Evolutionary conservation across 1,140 invertebrate genomes (phyloP), one percentile per base, ranked within the genome.

Genomic region (Calosoma granatense): DNA sequence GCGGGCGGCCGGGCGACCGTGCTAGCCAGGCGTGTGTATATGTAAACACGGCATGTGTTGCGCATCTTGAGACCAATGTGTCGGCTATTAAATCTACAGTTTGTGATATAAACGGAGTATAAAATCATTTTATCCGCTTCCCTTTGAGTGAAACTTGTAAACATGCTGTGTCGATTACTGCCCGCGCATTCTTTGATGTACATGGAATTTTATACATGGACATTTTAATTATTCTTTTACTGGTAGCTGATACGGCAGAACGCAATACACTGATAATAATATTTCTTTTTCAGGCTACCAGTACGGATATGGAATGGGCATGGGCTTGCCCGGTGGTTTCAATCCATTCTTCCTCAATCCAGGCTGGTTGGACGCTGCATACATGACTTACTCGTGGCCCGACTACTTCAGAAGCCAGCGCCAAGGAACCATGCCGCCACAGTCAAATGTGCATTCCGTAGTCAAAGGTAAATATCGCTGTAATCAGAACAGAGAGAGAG

Each of bases 321-420:
- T 74, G 1, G 82, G 83, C 22, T 78, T 83, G 67, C 81, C 81
- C 12, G 81, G 79, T 51, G 78, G 77, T 2, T 85, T 85, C 64
- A 84, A 80, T 63, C 83, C 83, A 14, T 85, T 86, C 69, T 71
- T 89, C 19, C 65, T 89, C 15, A 85, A 83, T 59, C 83, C 86
- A 0, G 80, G 80, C 9, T 89, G 86, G 87, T 68, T 89, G 53
- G 87, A 89, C 59, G 81, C 84, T 1, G 81, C 85, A 0, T 89
- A 88, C 66, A 76, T 88, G 66, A 78, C 79, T 60, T 85, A 86
- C 65, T 80, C 84, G 2, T 86, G 85, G 72, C 81, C 76, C n/a
- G 86, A 81, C 67, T 83, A 74, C 72, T 81, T 81, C 72, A 77
- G 71, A 67, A 76, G 64, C 55, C 75, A 75, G 0, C 70, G 72